Percentiles rank a stretch among this genome's conserved stretches.
These are phyloP conservation scores for Molossus alvarezi DNA, from an alignment of 2,797 vertebrate species.

Conservation along the genomic window DNA sequence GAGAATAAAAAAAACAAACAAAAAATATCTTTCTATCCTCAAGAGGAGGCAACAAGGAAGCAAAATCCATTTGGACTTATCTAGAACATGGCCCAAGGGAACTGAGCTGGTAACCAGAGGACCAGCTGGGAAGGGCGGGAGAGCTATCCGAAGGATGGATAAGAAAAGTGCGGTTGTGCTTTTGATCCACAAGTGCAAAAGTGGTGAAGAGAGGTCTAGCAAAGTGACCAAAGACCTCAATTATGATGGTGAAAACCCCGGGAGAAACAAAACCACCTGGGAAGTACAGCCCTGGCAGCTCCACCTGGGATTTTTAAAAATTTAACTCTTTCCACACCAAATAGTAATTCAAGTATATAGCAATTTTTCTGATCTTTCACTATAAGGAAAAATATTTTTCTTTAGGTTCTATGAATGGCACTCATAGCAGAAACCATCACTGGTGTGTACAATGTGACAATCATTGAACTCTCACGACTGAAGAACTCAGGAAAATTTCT, in stretches of 20 bases:
- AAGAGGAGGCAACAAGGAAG: background rate
- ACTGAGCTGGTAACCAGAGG: background rate
- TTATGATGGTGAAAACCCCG: background rate
- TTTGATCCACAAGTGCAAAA: rapidly evolving
- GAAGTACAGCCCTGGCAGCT: background rate
- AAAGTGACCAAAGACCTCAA: background rate
- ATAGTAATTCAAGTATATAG: background rate
- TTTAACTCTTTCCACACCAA: background rate
- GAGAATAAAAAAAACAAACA: no score
- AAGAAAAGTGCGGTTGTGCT: background rate
- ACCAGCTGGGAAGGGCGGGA: background rate
- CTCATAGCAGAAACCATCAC: background rate
- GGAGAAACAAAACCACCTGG: background rate
- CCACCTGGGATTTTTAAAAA: background rate
- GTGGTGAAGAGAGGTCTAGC: background rate
- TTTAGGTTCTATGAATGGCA: background rate
- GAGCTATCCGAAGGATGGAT: background rate
- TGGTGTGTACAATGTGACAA: background rate
- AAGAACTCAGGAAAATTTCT: background rate
- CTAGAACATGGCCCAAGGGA: constrained; percentile 33
- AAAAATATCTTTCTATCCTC: background rate
- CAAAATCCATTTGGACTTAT: background rate
- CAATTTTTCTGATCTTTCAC: background rate
- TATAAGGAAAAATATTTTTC: background rate
- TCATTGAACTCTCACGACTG: background rate